Percentiles rank a stretch among this genome's conserved stretches.
Evolutionary conservation across 2,888 invertebrate species (phyloP).

Genomic region (Cryptocephalus moraei): DNA sequence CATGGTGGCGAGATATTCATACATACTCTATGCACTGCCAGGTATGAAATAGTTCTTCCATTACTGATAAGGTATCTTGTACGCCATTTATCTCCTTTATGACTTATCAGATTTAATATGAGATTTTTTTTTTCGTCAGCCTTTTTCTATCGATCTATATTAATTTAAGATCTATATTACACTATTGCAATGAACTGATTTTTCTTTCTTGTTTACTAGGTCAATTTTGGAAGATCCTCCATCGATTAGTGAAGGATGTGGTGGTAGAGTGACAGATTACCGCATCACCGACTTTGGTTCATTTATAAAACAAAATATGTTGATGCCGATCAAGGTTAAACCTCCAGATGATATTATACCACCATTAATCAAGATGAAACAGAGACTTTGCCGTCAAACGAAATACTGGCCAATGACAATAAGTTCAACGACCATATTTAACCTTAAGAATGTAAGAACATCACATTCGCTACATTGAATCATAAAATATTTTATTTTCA

Average conservation of each 20-base stretch:
- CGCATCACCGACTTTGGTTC: slow-evolving; percentile 76
- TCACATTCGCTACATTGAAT: not conserved
- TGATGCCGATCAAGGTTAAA: slow-evolving; percentile 57
- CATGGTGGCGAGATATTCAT: slow-evolving; percentile 96
- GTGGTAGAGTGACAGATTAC: slow-evolving; percentile 90
- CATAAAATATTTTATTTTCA: slow-evolving; percentile 27
- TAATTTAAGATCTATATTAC: too few species aligned
- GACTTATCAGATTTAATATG: too few species aligned
- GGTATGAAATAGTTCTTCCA: slow-evolving; percentile 24
- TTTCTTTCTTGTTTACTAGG: slow-evolving; percentile 31
- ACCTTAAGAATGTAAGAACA: slow-evolving; percentile 56
- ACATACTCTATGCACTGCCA: slow-evolving; percentile 75
- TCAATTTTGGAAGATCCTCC: slow-evolving; percentile 91
- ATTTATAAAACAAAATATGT: slow-evolving; percentile 73
- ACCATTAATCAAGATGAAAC: slow-evolving; percentile 55
- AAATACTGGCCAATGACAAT: slow-evolving; percentile 85
- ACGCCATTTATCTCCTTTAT: too few species aligned
- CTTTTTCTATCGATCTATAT: too few species aligned
- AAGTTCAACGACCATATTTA: slow-evolving; percentile 79
- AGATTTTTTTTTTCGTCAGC: too few species aligned
- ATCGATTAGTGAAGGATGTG: slow-evolving; percentile 88
- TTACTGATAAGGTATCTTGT: too few species aligned
- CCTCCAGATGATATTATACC: slow-evolving; percentile 36
- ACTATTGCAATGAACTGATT: not conserved
- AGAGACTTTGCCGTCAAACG: slow-evolving; percentile 65